Percentiles rank a stretch among this genome's conserved stretches.
Evolutionary conservation across 2,888 invertebrate genomes (phyloP).

Genomic region (Synanthedon vespiformis): DNA sequence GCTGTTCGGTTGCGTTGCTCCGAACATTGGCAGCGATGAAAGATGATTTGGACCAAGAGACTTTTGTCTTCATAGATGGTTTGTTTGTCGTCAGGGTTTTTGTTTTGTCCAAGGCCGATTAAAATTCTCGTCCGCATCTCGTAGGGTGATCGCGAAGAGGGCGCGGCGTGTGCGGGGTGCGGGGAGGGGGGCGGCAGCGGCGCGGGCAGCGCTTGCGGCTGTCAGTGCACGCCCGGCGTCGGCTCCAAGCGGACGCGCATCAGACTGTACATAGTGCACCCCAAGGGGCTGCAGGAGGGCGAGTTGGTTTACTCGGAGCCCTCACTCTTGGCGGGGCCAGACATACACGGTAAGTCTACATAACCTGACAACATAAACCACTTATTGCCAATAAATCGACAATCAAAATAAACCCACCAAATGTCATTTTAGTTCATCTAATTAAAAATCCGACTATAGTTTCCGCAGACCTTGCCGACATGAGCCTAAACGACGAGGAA

Average conservation of each 20-base stretch:
- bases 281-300: slow-evolving; percentile 89
- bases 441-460: no score
- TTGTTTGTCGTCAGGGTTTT: no score
- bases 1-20: no score
- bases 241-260: slow-evolving; percentile 25
- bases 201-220: slow-evolving; percentile 10
- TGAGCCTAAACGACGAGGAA: slow-evolving; percentile 25
- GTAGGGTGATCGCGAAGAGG: neutral
- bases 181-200: slow-evolving; percentile 5
- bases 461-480: neutral
- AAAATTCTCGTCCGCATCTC: no score
- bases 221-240: slow-evolving; percentile 29
- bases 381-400: no score
- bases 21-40: no score
- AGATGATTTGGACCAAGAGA: no score
- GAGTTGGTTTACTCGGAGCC: slow-evolving; percentile 75
- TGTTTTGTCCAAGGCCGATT: no score
- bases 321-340: slow-evolving; percentile 6
- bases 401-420: no score
- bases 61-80: no score
- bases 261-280: slow-evolving; percentile 83
- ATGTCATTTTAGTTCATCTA: no score
- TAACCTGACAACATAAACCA: no score
- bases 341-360: neutral
- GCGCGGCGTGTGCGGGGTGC: slow-evolving; percentile 11